Percentiles rank a stretch among this genome's conserved stretches.
Evolutionary conservation across 2,113 vertebrate species (phyloP).

Genomic region (Lycaon pictus): DNA sequence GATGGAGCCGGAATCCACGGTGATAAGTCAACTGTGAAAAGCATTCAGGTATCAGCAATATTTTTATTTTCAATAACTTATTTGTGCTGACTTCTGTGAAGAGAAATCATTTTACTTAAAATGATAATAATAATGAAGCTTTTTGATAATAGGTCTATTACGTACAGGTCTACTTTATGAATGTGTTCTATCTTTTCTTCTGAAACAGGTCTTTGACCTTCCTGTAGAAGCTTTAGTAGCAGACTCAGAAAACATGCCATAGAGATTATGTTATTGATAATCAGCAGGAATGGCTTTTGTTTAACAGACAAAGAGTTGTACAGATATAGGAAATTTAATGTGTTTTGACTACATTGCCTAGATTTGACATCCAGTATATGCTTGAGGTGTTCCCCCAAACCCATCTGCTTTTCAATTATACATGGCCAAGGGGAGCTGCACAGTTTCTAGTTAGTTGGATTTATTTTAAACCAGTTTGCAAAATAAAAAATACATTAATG

Average conservation of each 20-base stretch:
- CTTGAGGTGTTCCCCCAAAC: too few relatives aligned
- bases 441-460: background rate
- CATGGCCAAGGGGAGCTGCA: background rate
- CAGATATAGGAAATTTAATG: background rate
- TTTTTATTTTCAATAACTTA: background rate
- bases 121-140: background rate
- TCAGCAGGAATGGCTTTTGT: background rate
- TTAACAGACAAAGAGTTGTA: background rate
- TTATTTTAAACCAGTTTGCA: background rate
- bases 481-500: background rate
- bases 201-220: background rate
- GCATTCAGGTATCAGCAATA: accelerated
- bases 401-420: background rate
- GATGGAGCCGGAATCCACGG: background rate
- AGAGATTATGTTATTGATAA: background rate
- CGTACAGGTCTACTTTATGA: background rate
- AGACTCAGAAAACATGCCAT: background rate
- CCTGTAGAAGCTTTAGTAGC: background rate
- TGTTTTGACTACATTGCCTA: background rate
- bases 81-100: background rate
- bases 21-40: background rate
- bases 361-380: background rate
- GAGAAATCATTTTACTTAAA: background rate
- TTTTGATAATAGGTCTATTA: background rate
- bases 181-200: background rate